Base-by-base conservation (phyloP, 1,140 invertebrate species). In the Dermatophagoides farinae region DNA sequence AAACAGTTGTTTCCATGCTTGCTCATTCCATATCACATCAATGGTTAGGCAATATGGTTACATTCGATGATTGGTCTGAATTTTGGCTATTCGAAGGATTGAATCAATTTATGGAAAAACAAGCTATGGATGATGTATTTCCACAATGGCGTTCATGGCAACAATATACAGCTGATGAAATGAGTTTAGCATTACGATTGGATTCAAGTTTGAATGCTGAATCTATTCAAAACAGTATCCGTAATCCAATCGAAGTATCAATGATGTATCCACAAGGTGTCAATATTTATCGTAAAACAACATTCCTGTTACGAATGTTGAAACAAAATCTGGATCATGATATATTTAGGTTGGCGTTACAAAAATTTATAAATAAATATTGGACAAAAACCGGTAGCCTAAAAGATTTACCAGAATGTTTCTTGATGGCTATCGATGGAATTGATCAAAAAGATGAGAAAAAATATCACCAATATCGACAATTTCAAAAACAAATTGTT, bases 11-110 rank as follows among this genome's bases (percentile, higher is more conserved):
- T 6, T 74, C 86, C 82, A 82, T 75, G 10, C 71, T 77, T 1
- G 77, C 84, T 0, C 88, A 92, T 66, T 88, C 92, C 71, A 2
- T 70, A 66, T 69, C 90, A 89, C 71, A 87, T 85, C 0, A 65
- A 14, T 70, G 69, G 69, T 90, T 90, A 71, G 88, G 85, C 0
- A 82, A 83, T 67, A 72, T 90, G 6, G 87, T 91, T 0, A 90
- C 70, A 1, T 62, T 62, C 62, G 64, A 81, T 65, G 90, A 85
- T 86, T 92, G 86, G 88, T 82, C 84, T 85, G 81, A 92, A 70
- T 72, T 92, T 0, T 92, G 87, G 87, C 72, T 91, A 11, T 90
- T 89, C 71, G 87, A 91, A 75, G 88, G 88, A 1, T 90, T 93
- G 68, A 88, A 88, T 12, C 80, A 79, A 2, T 77, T 86, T 67